Percentiles rank a stretch among this genome's conserved stretches.
phyloP scores from a whole-genome alignment of 1,140 invertebrate species.

The Drosophila sulfurigaster region DNA sequence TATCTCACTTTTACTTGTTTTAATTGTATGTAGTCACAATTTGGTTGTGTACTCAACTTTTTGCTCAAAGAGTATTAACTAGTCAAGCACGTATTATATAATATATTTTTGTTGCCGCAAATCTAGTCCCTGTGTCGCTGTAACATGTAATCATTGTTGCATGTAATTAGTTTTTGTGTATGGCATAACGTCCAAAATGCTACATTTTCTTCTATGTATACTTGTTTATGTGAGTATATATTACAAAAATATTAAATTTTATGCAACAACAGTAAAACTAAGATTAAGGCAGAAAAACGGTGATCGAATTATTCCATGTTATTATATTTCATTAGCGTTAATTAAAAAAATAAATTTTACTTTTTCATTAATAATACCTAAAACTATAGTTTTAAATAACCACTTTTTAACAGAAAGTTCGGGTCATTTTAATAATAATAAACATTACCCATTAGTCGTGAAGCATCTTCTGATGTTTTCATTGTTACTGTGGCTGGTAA shows the following conservation, averaged over 20 bases:
- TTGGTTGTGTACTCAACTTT: too few relatives aligned
- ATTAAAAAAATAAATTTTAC: too few relatives aligned
- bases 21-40: too few relatives aligned
- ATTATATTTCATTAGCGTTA: too few relatives aligned
- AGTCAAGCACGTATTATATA: not conserved
- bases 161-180: constrained; percentile 81
- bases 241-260: constrained; percentile 62
- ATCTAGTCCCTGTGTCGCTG: constrained; percentile 11
- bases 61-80: not conserved
- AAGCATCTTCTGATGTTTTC: constrained; percentile 25
- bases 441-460: constrained; percentile 38
- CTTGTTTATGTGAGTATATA: constrained; percentile 5
- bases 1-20: too few relatives aligned
- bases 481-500: constrained; percentile 46
- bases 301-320: too few relatives aligned
- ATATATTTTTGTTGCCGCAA: constrained; percentile 8
- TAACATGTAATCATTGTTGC: constrained; percentile 81
- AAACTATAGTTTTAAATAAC: too few relatives aligned
- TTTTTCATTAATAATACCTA: too few relatives aligned
- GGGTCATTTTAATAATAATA: constrained; percentile 66
- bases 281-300: not conserved
- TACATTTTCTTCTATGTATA: constrained; percentile 19
- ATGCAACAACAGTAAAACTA: constrained; percentile 20
- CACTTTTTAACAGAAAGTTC: not conserved
- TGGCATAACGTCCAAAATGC: constrained; percentile 28